phyloP scores from a whole-genome alignment of 2,113 vertebrate genomes.

The Phaetusa simplex region DNA sequence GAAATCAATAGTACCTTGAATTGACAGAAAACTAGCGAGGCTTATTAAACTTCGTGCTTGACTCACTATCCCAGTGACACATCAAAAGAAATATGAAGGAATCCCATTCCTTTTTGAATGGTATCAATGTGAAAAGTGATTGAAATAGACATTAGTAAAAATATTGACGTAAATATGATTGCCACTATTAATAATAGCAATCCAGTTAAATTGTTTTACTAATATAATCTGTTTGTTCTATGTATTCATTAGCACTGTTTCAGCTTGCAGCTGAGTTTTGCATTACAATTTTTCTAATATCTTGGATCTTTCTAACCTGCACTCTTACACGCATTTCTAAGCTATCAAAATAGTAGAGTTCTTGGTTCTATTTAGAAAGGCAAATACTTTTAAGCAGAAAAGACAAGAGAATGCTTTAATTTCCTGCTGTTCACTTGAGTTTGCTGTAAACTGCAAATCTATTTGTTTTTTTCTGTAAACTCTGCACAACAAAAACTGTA shows the following conservation, averaged over 20 bases:
- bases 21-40: not conserved
- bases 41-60: not conserved
- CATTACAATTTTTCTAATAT: not conserved
- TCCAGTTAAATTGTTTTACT: not conserved
- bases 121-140: not conserved
- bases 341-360: not conserved
- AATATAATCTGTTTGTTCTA: not conserved
- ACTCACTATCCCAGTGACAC: not conserved
- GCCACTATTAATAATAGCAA: not conserved
- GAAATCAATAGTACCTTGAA: not conserved
- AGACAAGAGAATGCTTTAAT: not conserved
- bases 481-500: not conserved
- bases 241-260: not conserved
- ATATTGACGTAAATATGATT: not conserved
- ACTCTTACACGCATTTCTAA: not conserved
- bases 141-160: not conserved
- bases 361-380: not conserved
- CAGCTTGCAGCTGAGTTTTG: not conserved
- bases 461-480: not conserved
- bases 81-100: not conserved
- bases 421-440: not conserved
- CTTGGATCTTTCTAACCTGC: not conserved
- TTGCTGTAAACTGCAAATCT: not conserved
- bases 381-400: not conserved
- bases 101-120: not conserved